phyloP scores from a whole-genome alignment of 1,140 invertebrate genomes.

The Palaemon carinicauda region DNA sequence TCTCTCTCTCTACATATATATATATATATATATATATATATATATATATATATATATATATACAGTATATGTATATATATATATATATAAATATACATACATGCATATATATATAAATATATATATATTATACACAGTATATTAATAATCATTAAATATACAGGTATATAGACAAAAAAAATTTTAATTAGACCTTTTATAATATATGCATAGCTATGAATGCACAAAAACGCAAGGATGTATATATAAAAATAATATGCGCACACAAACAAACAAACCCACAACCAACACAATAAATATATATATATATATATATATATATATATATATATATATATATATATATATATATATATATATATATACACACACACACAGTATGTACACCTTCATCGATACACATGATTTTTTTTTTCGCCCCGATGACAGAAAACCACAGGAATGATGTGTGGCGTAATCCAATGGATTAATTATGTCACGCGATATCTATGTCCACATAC shows the following conservation, averaged over 20 bases:
- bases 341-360: conserved; percentile 11
- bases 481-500: not conserved
- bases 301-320: not conserved
- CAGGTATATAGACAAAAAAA: not conserved
- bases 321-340: not conserved
- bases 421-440: too few relatives aligned
- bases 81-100: not conserved
- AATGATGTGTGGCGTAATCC: not conserved
- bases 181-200: too few relatives aligned
- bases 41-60: not conserved
- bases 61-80: not conserved
- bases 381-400: too few relatives aligned
- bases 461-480: not conserved
- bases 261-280: too few relatives aligned
- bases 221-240: too few relatives aligned
- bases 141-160: too few relatives aligned
- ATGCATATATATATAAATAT: not conserved
- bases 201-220: too few relatives aligned
- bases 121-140: too few relatives aligned
- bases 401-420: too few relatives aligned
- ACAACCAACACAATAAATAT: not conserved
- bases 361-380: not conserved
- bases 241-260: too few relatives aligned
- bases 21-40: not conserved
- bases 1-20: not conserved